Percentiles rank a stretch among this genome's conserved stretches.
These are phyloP conservation scores for Rhinogobio ventralis DNA, from an alignment of 2,797 vertebrate species.

Conservation along the genomic window DNA sequence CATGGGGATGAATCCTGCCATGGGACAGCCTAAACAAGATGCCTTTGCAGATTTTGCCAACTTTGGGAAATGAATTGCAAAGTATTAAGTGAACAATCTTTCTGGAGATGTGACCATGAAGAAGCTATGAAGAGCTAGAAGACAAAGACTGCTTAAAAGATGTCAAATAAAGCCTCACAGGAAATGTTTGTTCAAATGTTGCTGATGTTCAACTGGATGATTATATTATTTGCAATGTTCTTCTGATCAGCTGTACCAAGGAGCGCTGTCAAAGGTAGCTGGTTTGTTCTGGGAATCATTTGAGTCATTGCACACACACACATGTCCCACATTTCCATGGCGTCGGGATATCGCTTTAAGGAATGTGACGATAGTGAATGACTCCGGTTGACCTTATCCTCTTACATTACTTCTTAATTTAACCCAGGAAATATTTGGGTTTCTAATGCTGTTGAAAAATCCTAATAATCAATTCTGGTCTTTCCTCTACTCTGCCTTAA, in stretches of 20 bases:
- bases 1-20: conserved; percentile 77
- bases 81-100: conserved; percentile 58
- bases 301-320: conserved; percentile 54
- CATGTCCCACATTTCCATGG: conserved; percentile 61
- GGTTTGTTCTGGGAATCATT: conserved; percentile 58
- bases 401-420: conserved; percentile 12
- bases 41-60: conserved; percentile 99
- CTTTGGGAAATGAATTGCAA: conserved; percentile 92
- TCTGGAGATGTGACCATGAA: conserved; percentile 77
- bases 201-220: conserved; percentile 66
- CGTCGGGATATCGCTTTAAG: conserved; percentile 66
- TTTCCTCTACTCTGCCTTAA: conserved; percentile 48
- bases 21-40: conserved; percentile 94
- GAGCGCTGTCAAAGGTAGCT: conserved; percentile 61
- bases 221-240: conserved; percentile 57
- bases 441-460: conserved; percentile 62
- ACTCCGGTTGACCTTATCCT: conserved; percentile 3
- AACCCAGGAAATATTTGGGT: conserved; percentile 34
- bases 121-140: conserved; percentile 80
- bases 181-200: conserved; percentile 65
- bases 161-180: conserved; percentile 72
- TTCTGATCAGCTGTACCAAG: conserved; percentile 71
- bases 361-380: conserved; percentile 33
- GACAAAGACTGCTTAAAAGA: conserved; percentile 85
- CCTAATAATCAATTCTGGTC: conserved; percentile 61